phyloP scores from a whole-genome alignment of 2,888 invertebrate species.

The Latrodectus elegans region DNA sequence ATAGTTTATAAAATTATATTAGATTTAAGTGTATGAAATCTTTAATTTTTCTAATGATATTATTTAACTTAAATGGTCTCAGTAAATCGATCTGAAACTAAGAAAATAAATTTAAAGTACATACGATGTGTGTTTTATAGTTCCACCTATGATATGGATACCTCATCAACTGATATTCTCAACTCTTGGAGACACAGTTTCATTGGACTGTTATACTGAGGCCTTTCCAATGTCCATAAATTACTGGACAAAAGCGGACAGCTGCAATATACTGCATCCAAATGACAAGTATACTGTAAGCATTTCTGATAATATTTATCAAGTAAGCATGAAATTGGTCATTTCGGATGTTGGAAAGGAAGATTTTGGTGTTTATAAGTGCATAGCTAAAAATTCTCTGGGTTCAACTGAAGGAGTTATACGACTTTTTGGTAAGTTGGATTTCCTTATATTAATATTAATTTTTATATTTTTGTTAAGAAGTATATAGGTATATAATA shows the following conservation, averaged over 20 bases:
- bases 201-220: constrained; percentile 87
- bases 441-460: neutral
- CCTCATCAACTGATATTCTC: constrained; percentile 89
- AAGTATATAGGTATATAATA: too few relatives aligned
- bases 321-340: constrained; percentile 89
- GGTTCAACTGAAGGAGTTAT: constrained; percentile 73
- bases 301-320: constrained; percentile 78
- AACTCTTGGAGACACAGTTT: constrained; percentile 83
- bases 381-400: constrained; percentile 72
- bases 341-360: constrained; percentile 84
- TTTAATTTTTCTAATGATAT: too few relatives aligned
- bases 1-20: too few relatives aligned
- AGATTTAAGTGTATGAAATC: too few relatives aligned
- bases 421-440: constrained; percentile 71
- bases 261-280: constrained; percentile 73
- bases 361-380: constrained; percentile 81
- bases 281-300: constrained; percentile 80
- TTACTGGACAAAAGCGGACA: constrained; percentile 81
- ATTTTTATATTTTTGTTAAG: neutral
- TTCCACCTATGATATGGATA: constrained; percentile 89
- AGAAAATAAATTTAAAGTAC: too few relatives aligned
- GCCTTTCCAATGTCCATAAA: constrained; percentile 92
- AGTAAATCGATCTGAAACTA: too few relatives aligned
- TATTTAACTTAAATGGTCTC: too few relatives aligned
- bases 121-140: constrained; percentile 76